These are phyloP conservation scores for Allolobophora icterica DNA, from an alignment of 2,888 invertebrate species.

Conservation along the genomic window DNA sequence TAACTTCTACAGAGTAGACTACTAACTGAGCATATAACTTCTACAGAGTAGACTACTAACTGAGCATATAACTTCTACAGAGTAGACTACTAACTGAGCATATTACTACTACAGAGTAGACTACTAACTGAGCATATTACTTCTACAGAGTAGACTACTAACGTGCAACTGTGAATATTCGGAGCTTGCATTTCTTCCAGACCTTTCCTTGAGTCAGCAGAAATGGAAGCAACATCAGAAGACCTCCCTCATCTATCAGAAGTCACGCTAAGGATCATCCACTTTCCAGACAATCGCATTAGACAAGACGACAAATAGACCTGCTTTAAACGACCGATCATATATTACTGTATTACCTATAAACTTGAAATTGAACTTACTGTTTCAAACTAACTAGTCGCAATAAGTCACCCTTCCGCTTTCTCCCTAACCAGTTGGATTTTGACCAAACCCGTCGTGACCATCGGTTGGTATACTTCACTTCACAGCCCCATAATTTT, in stretches of 20 bases:
- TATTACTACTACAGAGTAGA: too few relatives aligned
- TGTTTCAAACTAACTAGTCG: not conserved
- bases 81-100: too few relatives aligned
- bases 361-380: not conserved
- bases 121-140: too few relatives aligned
- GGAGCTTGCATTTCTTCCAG: constrained; percentile 97
- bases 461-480: too few relatives aligned
- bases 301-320: too few relatives aligned
- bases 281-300: not conserved
- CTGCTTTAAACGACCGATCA: not conserved
- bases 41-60: too few relatives aligned
- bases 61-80: too few relatives aligned
- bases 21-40: too few relatives aligned
- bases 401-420: not conserved
- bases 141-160: constrained; percentile 39
- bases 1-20: too few relatives aligned
- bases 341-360: not conserved
- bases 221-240: constrained; percentile 95
- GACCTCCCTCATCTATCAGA: constrained; percentile 84
- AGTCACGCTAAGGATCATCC: not conserved
- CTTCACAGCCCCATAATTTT: too few relatives aligned
- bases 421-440: not conserved
- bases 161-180: constrained; percentile 97
- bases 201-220: constrained; percentile 71
- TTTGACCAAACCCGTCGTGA: too few relatives aligned